A percentile compares a stretch with the other conserved stretches of the same genome.
Conservation (phyloP, 2,113 vertebrate species). For the Morone chrysops region DNA sequence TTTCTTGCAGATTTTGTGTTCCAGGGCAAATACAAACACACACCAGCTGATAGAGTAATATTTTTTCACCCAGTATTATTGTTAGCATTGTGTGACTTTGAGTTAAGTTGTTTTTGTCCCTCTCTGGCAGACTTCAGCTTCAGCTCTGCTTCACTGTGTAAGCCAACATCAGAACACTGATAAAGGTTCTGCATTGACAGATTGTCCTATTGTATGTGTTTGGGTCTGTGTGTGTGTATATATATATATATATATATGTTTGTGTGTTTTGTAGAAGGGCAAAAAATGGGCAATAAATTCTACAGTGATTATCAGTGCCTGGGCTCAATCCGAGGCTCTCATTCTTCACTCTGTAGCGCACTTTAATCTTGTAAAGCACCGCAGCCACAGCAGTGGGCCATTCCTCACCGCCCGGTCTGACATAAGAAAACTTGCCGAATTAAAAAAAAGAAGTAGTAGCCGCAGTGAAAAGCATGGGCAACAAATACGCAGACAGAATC, state of each 20-base stretch:
- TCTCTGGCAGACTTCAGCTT: slow-evolving; percentile 5
- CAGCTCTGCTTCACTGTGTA: slow-evolving; percentile 24
- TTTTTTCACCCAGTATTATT: slow-evolving; percentile 15
- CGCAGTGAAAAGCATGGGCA: slow-evolving; percentile 32
- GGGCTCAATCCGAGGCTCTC: slow-evolving; percentile 35
- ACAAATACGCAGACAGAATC: slow-evolving; percentile 20
- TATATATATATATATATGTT: background rate
- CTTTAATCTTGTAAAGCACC: slow-evolving; percentile 74
- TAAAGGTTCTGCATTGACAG: slow-evolving; percentile 28
- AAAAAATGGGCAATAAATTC: slow-evolving; percentile 67
- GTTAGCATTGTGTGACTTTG: slow-evolving; percentile 47
- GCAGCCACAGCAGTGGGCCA: slow-evolving; percentile 20
- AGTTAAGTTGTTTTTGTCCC: slow-evolving; percentile 20
- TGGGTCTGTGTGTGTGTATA: background rate
- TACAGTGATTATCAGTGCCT: slow-evolving; percentile 58
- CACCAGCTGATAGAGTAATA: background rate
- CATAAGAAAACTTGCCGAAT: slow-evolving; percentile 23
- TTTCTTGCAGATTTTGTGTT: background rate
- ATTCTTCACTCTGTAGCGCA: slow-evolving; percentile 64
- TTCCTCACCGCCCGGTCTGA: slow-evolving; percentile 47
- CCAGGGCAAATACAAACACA: slow-evolving; percentile 1
- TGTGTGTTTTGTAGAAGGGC: slow-evolving; percentile 42
- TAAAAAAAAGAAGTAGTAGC: background rate
- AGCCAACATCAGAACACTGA: slow-evolving; percentile 13
- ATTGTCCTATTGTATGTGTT: slow-evolving; percentile 21